phyloP scores from a whole-genome alignment of 2,113 vertebrate species.

The Grus americana region DNA sequence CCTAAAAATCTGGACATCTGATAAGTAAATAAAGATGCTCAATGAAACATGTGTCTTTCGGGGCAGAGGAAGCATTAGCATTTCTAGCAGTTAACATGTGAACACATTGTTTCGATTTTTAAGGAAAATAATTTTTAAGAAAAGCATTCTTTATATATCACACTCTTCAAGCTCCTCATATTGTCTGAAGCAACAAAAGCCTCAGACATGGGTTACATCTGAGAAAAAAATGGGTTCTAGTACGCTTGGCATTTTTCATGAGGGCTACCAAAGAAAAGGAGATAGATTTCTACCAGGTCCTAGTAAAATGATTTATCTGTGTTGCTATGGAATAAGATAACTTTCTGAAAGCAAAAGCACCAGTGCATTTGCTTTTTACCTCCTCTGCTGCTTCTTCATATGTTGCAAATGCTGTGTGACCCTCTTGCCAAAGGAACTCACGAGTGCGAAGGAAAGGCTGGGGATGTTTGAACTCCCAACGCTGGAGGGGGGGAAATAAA shows the following conservation, averaged over 20 bases:
- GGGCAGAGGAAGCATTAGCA: not conserved
- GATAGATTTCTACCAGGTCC: not conserved
- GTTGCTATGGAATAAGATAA: not conserved
- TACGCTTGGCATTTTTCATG: not conserved
- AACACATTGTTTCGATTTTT: not conserved
- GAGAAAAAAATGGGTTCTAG: not conserved
- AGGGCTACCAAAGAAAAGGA: not conserved
- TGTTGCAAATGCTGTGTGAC: slow-evolving; percentile 93
- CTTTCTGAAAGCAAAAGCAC: not conserved
- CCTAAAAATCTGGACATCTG: not conserved
- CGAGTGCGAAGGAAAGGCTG: slow-evolving; percentile 97
- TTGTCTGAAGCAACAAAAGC: not conserved
- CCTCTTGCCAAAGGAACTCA: slow-evolving; percentile 98
- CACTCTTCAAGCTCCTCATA: not conserved
- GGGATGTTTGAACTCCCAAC: slow-evolving; percentile 99
- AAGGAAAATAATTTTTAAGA: not conserved
- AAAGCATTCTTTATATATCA: not conserved
- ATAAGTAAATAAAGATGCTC: not conserved
- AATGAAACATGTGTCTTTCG: not conserved
- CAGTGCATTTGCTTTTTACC: slow-evolving; percentile 67
- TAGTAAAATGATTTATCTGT: not conserved
- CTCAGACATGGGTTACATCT: not conserved
- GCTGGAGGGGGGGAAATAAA: slow-evolving; percentile 63
- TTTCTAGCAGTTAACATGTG: not conserved
- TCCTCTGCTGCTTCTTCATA: slow-evolving; percentile 92